Percentiles rank a stretch among this genome's conserved stretches.
Conservation (phyloP, 37 sponge, comb jelly and placozoan species). For the Crambe crambe region DNA sequence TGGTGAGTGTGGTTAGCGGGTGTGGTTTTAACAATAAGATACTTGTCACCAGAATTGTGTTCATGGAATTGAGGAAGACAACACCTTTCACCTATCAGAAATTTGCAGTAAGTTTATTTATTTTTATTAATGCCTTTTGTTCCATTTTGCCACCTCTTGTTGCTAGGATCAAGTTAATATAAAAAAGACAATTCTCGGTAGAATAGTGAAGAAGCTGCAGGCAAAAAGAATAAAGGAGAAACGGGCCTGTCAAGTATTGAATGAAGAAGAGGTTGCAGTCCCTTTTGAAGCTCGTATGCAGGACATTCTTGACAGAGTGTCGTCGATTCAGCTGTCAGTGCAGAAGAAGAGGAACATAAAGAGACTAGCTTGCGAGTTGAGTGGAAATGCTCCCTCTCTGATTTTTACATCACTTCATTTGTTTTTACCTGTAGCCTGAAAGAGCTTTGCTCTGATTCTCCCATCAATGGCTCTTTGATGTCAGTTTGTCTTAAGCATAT, state of each 20-base stretch:
- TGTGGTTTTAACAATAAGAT: too few relatives aligned
- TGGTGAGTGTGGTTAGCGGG: too few relatives aligned
- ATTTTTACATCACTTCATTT: neutral
- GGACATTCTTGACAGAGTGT: neutral
- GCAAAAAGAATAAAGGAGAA: too few relatives aligned
- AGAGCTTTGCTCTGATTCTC: neutral
- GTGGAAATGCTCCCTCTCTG: neutral
- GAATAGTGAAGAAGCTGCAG: neutral
- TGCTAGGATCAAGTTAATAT: neutral
- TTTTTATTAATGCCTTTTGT: neutral
- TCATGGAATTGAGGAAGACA: neutral
- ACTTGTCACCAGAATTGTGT: neutral
- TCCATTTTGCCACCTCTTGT: neutral
- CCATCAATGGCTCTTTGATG: neutral
- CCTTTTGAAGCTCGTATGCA: neutral
- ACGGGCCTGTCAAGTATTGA: neutral
- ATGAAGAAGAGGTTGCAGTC: too few relatives aligned
- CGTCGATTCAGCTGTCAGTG: neutral
- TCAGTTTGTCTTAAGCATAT: neutral
- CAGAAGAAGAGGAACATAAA: neutral
- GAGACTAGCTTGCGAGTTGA: conserved; percentile 4
- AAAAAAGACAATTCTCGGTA: neutral
- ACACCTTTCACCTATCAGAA: neutral
- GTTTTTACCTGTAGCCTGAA: neutral
- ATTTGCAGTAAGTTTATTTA: neutral